Conservation (phyloP, 2,888 invertebrate genomes). For the Sepiola atlantica region DNA sequence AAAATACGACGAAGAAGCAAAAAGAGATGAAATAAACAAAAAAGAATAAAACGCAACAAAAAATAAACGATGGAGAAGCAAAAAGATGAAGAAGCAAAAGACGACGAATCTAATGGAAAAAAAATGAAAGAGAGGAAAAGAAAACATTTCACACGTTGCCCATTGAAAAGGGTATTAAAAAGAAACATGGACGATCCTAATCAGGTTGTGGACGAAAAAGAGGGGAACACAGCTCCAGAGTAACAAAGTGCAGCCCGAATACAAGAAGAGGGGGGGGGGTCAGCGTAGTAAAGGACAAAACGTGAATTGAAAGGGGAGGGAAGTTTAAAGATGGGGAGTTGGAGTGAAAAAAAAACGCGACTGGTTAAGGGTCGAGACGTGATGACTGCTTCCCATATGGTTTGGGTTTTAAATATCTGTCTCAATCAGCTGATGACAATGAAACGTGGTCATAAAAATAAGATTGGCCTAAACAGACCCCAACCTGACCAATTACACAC, state of each 20-base stretch:
- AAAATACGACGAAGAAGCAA: neutral
- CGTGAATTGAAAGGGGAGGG: neutral
- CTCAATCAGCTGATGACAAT: neutral
- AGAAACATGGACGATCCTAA: neutral
- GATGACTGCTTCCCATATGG: conserved; percentile 32
- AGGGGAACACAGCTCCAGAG: neutral
- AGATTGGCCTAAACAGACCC: neutral
- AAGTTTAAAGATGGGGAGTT: neutral
- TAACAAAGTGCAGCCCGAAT: neutral
- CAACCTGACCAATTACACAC: neutral
- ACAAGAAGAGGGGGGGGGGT: neutral
- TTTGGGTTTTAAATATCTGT: neutral
- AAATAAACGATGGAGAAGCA: no score
- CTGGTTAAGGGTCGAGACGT: neutral
- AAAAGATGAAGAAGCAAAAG: no score
- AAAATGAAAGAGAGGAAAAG: neutral
- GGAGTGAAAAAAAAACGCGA: neutral
- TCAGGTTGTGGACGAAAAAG: neutral
- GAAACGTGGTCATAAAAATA: neutral
- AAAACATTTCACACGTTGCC: neutral
- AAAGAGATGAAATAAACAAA: neutral
- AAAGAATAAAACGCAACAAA: neutral
- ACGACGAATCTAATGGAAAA: neutral
- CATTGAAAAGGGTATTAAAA: neutral
- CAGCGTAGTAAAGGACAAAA: neutral